Conservation (phyloP, 1,140 invertebrate species). For the Philopotamus ludificatus region DNA sequence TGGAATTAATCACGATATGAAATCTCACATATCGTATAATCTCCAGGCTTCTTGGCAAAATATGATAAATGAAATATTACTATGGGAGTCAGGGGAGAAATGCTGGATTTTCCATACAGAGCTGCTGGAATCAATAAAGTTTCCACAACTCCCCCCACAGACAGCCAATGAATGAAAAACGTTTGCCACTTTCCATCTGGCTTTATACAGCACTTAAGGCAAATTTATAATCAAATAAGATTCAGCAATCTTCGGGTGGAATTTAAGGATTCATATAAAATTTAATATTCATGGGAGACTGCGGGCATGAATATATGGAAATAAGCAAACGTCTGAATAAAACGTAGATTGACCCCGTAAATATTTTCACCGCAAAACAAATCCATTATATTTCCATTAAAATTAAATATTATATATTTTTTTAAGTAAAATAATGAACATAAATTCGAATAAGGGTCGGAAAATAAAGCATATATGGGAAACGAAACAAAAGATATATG, state of each 20-base stretch:
- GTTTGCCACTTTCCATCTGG: neutral
- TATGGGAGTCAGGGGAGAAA: neutral
- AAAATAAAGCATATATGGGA: too few species aligned
- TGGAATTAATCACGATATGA: too few species aligned
- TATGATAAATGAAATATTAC: conserved; percentile 10
- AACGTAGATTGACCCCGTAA: neutral
- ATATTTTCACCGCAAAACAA: too few species aligned
- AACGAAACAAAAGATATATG: too few species aligned
- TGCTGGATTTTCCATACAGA: neutral
- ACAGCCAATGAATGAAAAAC: conserved; percentile 13
- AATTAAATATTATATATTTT: too few species aligned
- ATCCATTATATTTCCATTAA: too few species aligned
- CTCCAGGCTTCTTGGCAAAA: neutral
- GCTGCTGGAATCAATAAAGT: conserved; percentile 12
- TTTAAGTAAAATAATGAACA: too few species aligned
- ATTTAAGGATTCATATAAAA: conserved; percentile 14
- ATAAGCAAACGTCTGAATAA: neutral
- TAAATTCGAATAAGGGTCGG: too few species aligned
- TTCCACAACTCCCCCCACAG: neutral
- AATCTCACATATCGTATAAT: neutral
- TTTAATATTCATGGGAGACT: conserved; percentile 15
- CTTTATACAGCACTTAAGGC: neutral
- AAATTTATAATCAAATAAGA: conserved; percentile 27
- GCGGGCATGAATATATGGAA: neutral
- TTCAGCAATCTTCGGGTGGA: neutral